Base-by-base conservation (phyloP, 2,888 invertebrate species). In the Acholoe squamosa region DNA sequence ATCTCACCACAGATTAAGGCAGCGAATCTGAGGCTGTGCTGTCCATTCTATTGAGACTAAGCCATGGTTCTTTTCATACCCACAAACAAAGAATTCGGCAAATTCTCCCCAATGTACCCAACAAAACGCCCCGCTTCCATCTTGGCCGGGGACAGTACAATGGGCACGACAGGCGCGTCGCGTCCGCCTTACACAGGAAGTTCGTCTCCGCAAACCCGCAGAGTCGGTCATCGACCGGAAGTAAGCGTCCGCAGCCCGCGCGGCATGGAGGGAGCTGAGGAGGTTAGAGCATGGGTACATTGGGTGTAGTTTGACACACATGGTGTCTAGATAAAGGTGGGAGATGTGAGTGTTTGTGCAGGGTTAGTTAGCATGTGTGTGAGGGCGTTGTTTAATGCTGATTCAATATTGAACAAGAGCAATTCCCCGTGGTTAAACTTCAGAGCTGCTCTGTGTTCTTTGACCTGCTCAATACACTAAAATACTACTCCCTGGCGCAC, bases 191-290 rank as follows among this genome's bases (percentile, higher is more conserved):
- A 22, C 28, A 71, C 71, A 25, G 71, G 71, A 71, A 71, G 25
- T 61, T 19, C 61, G 22, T n/a, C 19, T 71, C 71, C 71, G 31
- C 71, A 28, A 25, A 25, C 61, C 61, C 61, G 61, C 19, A 1
- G 61, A 5, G 61, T 19, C 61, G 61, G 61, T 14, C 61, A n/a
- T 61, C 71, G 71, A 71, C 71, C 71, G 71, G 71, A 71, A 71
- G 71, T 61, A 14, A n/a, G 22, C 61, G 61, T 71, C 71, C 71
- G 31, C 71, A 28, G 71, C 71, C 14, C 71, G n/a, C 28, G 0
- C 71, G 61, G 22, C 61, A 61, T 43, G 43, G 43, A 7, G 43
- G 43, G 10, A 7, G 10, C 10, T 43, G 10, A 10, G 3, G 43
- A 10, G 43, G 43, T 43, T 43, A 43, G 43, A 3, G 10, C 5